Percentiles rank a stretch among this genome's conserved stretches.
phyloP scores from a whole-genome alignment of 2,797 vertebrate genomes.

The Rhabdophis nuchalis region DNA sequence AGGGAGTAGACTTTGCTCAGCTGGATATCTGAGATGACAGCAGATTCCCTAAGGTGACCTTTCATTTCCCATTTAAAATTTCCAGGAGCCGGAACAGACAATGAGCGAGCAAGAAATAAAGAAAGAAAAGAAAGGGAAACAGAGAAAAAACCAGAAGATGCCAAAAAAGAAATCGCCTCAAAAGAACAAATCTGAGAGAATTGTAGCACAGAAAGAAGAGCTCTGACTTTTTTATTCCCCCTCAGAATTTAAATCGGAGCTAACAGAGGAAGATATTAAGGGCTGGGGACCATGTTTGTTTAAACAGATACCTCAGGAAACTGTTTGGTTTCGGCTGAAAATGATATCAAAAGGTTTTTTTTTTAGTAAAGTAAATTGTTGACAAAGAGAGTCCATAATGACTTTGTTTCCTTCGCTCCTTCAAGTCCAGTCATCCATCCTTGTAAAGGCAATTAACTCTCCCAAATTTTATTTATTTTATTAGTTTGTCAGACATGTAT shows the following conservation, averaged over 20 bases:
- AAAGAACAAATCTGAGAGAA: background rate
- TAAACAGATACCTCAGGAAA: background rate
- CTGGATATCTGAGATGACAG: background rate
- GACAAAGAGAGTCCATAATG: background rate
- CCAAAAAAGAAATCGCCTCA: background rate
- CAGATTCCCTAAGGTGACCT: background rate
- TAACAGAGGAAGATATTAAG: background rate
- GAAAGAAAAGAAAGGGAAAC: conserved; percentile 55
- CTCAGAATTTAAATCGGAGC: background rate
- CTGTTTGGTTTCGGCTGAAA: background rate
- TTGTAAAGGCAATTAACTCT: background rate
- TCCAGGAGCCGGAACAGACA: conserved; percentile 77
- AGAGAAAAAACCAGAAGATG: conserved; percentile 22
- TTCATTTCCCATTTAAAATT: background rate
- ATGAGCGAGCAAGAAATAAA: conserved; percentile 69
- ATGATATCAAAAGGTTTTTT: background rate
- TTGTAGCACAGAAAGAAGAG: background rate
- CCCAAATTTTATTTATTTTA: background rate
- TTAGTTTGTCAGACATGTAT: too few species aligned
- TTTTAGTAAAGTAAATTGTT: background rate
- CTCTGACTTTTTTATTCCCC: conserved; percentile 26
- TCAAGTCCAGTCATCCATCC: background rate
- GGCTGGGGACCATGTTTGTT: background rate
- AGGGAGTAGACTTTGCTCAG: background rate
- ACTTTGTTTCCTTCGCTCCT: background rate